A percentile compares a stretch with the other conserved stretches of the same genome.
phyloP scores from a whole-genome alignment of 30 jellyfish, hydroid and myxozoan genomes.

The Rhopilema esculentum region DNA sequence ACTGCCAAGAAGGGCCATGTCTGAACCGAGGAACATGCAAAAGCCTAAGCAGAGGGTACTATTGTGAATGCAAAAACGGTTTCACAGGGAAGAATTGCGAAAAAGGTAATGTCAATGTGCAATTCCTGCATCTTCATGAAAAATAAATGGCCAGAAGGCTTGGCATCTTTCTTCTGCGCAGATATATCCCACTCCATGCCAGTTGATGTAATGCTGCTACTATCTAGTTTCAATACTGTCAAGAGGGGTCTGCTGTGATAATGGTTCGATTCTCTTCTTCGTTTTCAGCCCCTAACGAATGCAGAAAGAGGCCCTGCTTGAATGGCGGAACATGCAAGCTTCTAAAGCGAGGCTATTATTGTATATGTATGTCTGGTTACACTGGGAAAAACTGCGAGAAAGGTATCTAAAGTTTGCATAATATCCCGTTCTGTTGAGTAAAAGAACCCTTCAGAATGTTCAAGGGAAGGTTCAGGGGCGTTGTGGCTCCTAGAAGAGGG shows the following conservation, averaged over 20 bases:
- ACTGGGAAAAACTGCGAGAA: not conserved
- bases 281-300: not conserved
- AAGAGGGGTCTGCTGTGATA: not conserved
- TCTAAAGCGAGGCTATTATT: not conserved
- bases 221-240: too few relatives aligned
- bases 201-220: too few relatives aligned
- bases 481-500: too few relatives aligned
- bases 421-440: too few relatives aligned
- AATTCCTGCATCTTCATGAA: too few relatives aligned
- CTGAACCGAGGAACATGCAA: conserved; percentile 1
- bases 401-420: too few relatives aligned
- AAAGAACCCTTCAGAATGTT: too few relatives aligned
- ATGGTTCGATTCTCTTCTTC: not conserved
- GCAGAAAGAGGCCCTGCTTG: conserved; percentile 2
- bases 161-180: too few relatives aligned
- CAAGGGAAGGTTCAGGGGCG: too few relatives aligned
- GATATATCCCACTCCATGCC: too few relatives aligned
- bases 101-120: not conserved
- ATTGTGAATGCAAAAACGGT: not conserved
- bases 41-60: not conserved
- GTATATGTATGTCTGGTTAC: not conserved
- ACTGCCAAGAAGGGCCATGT: not conserved
- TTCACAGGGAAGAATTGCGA: conserved; percentile 8
- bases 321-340: not conserved
- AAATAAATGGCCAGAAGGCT: too few relatives aligned